Conservation (phyloP, 2,888 invertebrate species). For the Rhopalosiphum nymphaeae region DNA sequence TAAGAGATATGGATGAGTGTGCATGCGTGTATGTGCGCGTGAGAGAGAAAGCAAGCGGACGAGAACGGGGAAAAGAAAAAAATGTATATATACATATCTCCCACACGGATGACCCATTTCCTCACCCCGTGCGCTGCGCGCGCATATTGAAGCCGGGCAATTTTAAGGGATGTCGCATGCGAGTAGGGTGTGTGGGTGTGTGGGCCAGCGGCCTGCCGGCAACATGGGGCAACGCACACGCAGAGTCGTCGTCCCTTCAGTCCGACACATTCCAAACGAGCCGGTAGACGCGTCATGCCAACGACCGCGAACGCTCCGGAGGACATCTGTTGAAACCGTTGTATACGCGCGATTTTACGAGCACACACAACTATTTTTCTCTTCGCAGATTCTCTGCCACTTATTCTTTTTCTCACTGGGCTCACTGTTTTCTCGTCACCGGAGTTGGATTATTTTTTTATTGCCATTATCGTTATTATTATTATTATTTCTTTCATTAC, state of each 20-base stretch:
- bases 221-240: conserved; percentile 40
- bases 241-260: conserved; percentile 48
- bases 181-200: conserved; percentile 58
- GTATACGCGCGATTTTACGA: not conserved
- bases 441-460: not conserved
- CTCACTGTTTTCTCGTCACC: not conserved
- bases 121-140: conserved; percentile 52
- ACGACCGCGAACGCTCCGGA: conserved; percentile 50
- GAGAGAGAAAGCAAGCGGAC: not conserved
- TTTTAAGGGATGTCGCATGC: conserved; percentile 64
- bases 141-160: conserved; percentile 62
- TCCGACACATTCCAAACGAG: conserved; percentile 53
- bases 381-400: not conserved
- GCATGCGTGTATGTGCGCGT: not conserved
- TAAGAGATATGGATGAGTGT: not conserved
- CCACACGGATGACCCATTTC: conserved; percentile 65
- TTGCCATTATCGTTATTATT: not conserved
- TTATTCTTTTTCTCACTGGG: not conserved
- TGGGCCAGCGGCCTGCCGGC: conserved; percentile 61
- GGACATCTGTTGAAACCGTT: conserved; percentile 56
- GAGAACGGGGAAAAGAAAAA: not conserved
- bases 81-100: conserved; percentile 45
- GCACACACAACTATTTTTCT: not conserved
- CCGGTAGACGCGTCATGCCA: conserved; percentile 47
- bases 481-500: not conserved